Evolutionary conservation across 2,888 invertebrate genomes (phyloP), one percentile per base, ranked within the genome.

Genomic region (Autographa gamma): DNA sequence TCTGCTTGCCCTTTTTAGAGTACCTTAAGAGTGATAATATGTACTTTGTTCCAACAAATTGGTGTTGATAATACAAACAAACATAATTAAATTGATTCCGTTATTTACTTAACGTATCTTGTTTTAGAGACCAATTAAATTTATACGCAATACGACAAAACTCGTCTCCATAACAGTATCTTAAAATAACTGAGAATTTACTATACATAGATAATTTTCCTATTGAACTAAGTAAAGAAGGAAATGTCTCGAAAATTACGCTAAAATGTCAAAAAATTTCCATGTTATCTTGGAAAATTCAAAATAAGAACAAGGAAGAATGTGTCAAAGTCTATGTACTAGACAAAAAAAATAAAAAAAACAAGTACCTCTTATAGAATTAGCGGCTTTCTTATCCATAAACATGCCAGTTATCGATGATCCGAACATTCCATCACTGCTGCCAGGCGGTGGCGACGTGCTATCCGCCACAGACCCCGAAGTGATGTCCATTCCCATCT

Each of bases 321-420:
- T 34, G 32, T 34, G 34, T 11, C 0, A 41, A 3, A 31, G 11
- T 52, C 18, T 54, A 63, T 38, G 38, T 38, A 60, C 7, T 0
- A 41, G 7, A 52, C 1, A 54, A 58, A 13, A 58, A 13, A 58
- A 65, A 69, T 64, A 77, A 69, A 69, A 66, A 74, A 68, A 66
- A 71, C 72, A 83, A 77, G 83, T 96, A 97, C 97, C 97, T 97
- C 97, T 93, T 80, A 97, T 97, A 64, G 97, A 97, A 89, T 97
- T 97, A 67, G 96, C 96, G 74, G 95, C 96, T 89, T 96, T 97
- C 89, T 96, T 95, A 82, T 96, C 96, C 91, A 96, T 96, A 71
- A 96, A 96, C 93, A 95, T 93, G 41, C 93, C 93, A 31, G 93
- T 90, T 72, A 96, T 90, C 0, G 93, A 92, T 0, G 96, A 91